phyloP scores from a whole-genome alignment of 2,797 vertebrate species.

The Antrozous pallidus region DNA sequence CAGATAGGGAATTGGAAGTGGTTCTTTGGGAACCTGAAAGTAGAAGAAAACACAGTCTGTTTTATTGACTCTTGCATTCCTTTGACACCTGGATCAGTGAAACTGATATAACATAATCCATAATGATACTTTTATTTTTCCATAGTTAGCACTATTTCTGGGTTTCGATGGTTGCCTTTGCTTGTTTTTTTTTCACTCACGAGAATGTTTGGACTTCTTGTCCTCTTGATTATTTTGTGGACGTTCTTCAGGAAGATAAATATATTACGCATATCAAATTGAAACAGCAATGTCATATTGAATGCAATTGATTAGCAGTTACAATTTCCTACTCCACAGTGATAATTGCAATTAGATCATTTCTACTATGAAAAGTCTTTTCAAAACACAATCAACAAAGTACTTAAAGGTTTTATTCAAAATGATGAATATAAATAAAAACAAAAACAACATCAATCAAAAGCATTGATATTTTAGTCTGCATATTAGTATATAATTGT shows the following conservation, averaged over 20 bases:
- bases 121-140: slow-evolving; percentile 19
- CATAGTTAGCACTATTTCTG: neutral
- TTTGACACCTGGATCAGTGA: slow-evolving; percentile 36
- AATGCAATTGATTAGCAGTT: neutral
- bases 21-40: neutral
- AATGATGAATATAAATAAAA: neutral
- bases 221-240: neutral
- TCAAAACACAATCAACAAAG: neutral
- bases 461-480: neutral
- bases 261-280: neutral
- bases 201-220: neutral
- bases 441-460: neutral
- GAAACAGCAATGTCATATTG: neutral
- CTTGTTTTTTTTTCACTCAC: neutral
- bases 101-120: neutral
- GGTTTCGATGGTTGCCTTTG: neutral
- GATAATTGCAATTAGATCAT: neutral
- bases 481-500: neutral
- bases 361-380: neutral
- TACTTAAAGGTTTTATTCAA: neutral
- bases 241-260: slow-evolving; percentile 9
- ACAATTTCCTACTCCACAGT: neutral
- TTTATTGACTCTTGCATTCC: slow-evolving; percentile 15
- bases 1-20: slow-evolving; percentile 36
- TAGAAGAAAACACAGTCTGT: neutral